Evolutionary conservation across 2,797 vertebrate species (phyloP).

Genomic region (Distichodus sexfasciatus): DNA sequence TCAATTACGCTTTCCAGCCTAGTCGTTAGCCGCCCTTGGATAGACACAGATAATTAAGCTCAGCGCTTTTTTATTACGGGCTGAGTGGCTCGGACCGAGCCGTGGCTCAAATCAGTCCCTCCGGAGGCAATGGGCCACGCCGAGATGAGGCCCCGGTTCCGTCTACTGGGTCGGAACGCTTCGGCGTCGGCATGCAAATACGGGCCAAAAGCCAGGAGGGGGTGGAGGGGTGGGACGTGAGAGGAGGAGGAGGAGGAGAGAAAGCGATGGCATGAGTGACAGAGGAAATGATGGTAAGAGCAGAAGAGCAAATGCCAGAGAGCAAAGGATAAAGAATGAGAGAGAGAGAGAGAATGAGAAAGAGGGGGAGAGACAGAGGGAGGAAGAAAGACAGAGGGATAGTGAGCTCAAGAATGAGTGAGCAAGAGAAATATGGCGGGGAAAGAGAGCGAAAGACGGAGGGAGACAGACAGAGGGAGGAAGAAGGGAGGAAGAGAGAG

Average conservation of each 20-base stretch:
- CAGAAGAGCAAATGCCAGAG: neutral
- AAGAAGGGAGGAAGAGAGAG: neutral
- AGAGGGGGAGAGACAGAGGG: neutral
- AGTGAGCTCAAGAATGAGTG: neutral
- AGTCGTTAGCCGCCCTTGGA: constrained; percentile 77
- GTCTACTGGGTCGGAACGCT: constrained; percentile 46
- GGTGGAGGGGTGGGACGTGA: no score
- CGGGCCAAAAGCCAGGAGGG: constrained; percentile 48
- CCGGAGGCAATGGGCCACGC: constrained; percentile 48
- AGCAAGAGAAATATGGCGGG: constrained; percentile 13
- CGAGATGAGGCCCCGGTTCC: constrained; percentile 44
- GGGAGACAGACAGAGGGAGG: neutral
- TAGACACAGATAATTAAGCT: constrained; percentile 77
- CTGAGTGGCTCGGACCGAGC: constrained; percentile 44
- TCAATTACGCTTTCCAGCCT: constrained; percentile 70
- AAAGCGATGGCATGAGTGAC: neutral
- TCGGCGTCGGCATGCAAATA: constrained; percentile 41
- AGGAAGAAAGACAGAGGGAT: neutral
- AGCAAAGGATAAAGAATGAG: neutral
- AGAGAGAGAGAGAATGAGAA: neutral
- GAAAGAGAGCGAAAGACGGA: constrained; percentile 3
- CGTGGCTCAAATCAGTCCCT: constrained; percentile 51
- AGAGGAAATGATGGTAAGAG: no score
- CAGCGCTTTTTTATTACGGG: constrained; percentile 52
- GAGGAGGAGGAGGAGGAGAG: neutral